Base-by-base conservation (phyloP, 35 echinoderm and acorn worm genomes). In the Anneissia japonica region DNA sequence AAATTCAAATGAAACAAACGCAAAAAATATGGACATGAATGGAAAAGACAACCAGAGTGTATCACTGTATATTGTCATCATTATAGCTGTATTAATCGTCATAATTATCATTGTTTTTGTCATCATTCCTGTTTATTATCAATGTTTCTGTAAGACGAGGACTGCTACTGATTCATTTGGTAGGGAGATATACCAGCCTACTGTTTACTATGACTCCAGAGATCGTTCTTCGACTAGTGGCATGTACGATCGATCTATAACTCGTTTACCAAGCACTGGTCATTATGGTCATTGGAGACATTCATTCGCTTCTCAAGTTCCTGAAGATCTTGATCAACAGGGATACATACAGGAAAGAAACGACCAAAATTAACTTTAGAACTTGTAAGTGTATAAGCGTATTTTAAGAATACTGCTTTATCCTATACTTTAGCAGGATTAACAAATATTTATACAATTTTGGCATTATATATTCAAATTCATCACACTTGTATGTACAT, bases 101-200 rank as follows among this genome's bases (percentile, higher is more conserved):
- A 64, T 64, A 2, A 64, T 64, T 64, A 23, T 64, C 19, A 23
- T 64, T 2, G 51, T 64, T 64, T 9, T 64, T 64, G 19, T 64
- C 51, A 64, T 64, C 51, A 64, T 64, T 64, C 51, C 51, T 64
- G 51, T 64, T 64, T 64, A 64, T 64, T 64, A 64, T 64, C 51
- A 64, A 64, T 64, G 51, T 26, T 64, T 64, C 51, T 64, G 51
- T 64, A 64, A 64, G 51, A 64, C 51, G 26, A 64, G 51, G 51
- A 64, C 51, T 64, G 19, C 51, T 64, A 12, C 51, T 64, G 51
- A 64, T 64, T 64, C 19, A 64, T 64, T 23, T 64, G 51, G 51
- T 64, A 64, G 51, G 26, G 51, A 64, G 51, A 64, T 64, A 64
- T 64, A 64, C 26, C 51, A 64, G 26, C 51, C 51, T 64, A 64